phyloP scores from a whole-genome alignment of 2,797 vertebrate genomes.

The Pantherophis alleghaniensis region DNA sequence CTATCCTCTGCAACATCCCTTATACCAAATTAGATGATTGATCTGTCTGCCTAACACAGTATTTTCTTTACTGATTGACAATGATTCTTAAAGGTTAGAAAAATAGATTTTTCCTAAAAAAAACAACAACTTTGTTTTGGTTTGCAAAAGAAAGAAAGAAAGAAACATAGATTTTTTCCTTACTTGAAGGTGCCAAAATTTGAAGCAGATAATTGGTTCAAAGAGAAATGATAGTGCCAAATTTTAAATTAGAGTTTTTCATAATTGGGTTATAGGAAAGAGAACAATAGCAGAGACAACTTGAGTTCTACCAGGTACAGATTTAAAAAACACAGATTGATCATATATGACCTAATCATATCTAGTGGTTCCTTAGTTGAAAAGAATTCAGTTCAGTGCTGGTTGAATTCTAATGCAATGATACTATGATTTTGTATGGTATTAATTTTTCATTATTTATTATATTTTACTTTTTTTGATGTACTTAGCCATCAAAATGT shows the following conservation, averaged over 20 bases:
- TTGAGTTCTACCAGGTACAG: neutral
- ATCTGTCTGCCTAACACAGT: neutral
- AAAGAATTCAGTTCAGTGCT: slow-evolving; percentile 20
- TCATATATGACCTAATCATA: neutral
- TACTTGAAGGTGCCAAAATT: neutral
- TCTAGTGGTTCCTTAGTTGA: neutral
- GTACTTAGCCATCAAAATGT: slow-evolving; percentile 51
- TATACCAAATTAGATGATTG: neutral
- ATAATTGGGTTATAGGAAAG: neutral
- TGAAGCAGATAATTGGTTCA: neutral
- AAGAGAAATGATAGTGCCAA: neutral
- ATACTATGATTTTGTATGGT: slow-evolving; percentile 46
- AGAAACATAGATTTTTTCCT: neutral
- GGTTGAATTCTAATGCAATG: slow-evolving; percentile 41
- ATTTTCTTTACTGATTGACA: neutral
- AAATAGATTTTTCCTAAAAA: neutral
- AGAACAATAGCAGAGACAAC: neutral
- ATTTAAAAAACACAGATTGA: neutral
- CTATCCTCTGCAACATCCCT: neutral
- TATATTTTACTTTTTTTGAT: slow-evolving; percentile 28
- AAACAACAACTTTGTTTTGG: too few species aligned
- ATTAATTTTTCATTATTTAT: slow-evolving; percentile 22
- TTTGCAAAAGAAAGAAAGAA: neutral
- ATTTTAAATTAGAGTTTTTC: neutral
- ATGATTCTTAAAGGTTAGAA: neutral